Evolutionary conservation across 1,140 invertebrate species (phyloP).

Genomic region (Heliconius congener): DNA sequence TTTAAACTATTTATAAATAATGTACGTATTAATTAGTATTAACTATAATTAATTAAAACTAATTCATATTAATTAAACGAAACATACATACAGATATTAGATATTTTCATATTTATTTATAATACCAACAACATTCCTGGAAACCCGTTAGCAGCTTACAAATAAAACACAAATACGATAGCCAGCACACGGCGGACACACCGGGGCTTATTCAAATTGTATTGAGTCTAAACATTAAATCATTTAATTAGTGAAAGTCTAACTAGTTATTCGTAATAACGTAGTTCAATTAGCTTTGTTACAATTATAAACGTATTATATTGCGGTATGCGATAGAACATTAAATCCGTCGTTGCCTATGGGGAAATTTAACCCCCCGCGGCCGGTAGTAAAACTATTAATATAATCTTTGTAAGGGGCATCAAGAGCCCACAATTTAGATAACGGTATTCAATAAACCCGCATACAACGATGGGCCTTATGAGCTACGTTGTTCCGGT

Average conservation of each 20-base stretch:
- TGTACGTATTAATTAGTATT: too few species aligned
- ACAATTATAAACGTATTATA: constrained; percentile 56
- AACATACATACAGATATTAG: background rate
- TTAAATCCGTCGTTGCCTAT: constrained; percentile 54
- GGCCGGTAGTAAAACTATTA: constrained; percentile 59
- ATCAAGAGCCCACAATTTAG: constrained; percentile 65
- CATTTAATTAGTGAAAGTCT: constrained; percentile 16
- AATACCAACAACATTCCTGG: background rate
- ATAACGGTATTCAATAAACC: constrained; percentile 73
- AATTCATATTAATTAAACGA: too few species aligned
- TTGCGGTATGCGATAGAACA: constrained; percentile 51
- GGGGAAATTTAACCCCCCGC: constrained; percentile 52
- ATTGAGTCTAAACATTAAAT: constrained; percentile 14
- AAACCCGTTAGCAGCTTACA: background rate
- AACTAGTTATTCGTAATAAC: constrained; percentile 43
- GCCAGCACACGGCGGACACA: background rate
- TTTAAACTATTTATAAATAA: background rate
- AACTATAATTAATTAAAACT: too few species aligned
- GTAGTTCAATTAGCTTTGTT: constrained; percentile 64
- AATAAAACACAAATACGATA: background rate
- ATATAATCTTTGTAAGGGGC: constrained; percentile 68
- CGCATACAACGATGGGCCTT: constrained; percentile 44
- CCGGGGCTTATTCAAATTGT: background rate
- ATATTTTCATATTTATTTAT: too few species aligned
- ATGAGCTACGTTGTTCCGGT: constrained; percentile 52